phyloP scores from a whole-genome alignment of 2,113 vertebrate species.

The Dromas ardeola region DNA sequence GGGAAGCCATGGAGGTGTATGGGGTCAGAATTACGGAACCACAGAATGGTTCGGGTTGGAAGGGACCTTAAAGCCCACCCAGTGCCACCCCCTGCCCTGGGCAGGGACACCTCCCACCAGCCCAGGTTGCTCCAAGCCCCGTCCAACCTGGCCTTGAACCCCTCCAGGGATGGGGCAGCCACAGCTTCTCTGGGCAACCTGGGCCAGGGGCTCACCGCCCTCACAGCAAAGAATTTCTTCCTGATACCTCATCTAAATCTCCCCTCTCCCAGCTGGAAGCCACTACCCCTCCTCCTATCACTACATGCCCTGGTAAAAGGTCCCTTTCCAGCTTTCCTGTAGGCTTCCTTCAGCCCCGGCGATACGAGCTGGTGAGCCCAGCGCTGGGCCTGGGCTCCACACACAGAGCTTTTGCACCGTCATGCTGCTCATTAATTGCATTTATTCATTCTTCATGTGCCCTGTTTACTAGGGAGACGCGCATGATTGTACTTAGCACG shows the following conservation, averaged over 20 bases:
- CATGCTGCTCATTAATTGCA: not conserved
- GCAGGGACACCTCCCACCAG: not conserved
- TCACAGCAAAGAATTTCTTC: not conserved
- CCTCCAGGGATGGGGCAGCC: not conserved
- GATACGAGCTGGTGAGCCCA: rapidly evolving
- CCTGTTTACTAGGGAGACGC: not conserved
- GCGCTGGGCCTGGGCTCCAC: not conserved
- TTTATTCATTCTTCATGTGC: not conserved
- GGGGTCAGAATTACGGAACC: not conserved
- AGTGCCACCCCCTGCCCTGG: not conserved
- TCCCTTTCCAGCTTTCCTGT: not conserved
- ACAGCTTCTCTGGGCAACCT: not conserved
- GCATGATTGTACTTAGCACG: rapidly evolving
- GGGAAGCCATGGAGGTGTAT: not conserved
- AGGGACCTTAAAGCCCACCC: not conserved
- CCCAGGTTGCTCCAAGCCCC: not conserved
- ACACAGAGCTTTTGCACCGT: rapidly evolving
- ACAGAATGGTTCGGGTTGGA: not conserved
- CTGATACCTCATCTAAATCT: not conserved
- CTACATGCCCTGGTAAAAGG: not conserved
- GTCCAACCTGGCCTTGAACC: not conserved
- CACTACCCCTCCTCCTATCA: not conserved
- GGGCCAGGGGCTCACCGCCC: not conserved
- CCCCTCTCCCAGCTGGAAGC: not conserved
- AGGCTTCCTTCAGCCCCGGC: not conserved